Conservation (phyloP, 2,113 vertebrate genomes). For the Zosterops japonicus region DNA sequence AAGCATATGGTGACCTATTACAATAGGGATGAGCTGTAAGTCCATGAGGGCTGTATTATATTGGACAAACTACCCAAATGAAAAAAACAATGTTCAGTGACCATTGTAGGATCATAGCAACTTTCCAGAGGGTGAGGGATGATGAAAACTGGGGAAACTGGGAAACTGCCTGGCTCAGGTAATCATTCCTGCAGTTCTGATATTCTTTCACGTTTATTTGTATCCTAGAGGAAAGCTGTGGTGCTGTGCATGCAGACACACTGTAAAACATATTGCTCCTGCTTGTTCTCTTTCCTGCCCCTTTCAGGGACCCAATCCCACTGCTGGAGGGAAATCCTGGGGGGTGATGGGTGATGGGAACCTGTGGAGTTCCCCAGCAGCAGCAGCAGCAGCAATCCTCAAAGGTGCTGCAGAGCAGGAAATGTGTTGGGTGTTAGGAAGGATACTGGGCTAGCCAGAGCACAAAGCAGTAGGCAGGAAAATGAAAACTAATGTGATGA, state of each 20-base stretch:
- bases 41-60: neutral
- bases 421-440: neutral
- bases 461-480: neutral
- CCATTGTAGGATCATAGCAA: neutral
- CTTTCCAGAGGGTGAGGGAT: neutral
- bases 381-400: neutral
- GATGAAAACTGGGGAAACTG: neutral
- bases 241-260: neutral
- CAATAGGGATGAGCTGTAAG: neutral
- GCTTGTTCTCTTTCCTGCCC: neutral
- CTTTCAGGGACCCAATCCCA: accelerated
- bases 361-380: neutral
- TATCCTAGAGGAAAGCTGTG: neutral
- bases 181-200: neutral
- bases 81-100: neutral
- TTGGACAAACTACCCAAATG: neutral
- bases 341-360: neutral
- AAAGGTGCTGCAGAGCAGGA: neutral
- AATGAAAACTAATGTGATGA: neutral
- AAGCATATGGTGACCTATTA: constrained; percentile 57
- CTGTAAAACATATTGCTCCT: neutral
- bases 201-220: neutral
- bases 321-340: neutral
- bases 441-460: neutral
- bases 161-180: neutral